Evolutionary conservation across 2,888 invertebrate genomes (phyloP).

Genomic region (Sclerodermus sp.): DNA sequence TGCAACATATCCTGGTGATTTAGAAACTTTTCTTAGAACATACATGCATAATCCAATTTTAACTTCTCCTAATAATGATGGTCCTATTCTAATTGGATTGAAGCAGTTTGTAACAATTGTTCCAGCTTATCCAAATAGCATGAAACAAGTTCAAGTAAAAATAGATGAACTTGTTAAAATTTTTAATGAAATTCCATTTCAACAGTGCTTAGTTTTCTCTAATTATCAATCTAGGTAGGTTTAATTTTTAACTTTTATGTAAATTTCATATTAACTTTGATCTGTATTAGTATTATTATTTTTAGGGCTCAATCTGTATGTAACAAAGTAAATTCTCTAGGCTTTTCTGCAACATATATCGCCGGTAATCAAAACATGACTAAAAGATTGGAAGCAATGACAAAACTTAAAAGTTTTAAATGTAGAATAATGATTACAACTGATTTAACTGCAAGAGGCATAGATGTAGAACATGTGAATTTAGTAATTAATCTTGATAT

Average conservation of each 20-base stretch:
- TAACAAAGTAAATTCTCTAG: conserved; percentile 69
- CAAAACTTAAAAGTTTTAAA: conserved; percentile 76
- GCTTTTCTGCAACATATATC: conserved; percentile 79
- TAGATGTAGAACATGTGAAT: conserved; percentile 92
- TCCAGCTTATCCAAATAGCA: conserved; percentile 65
- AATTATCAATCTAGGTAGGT: conserved; percentile 76
- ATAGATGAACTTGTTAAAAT: conserved; percentile 68
- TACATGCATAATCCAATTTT: conserved; percentile 80
- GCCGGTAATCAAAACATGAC: conserved; percentile 79
- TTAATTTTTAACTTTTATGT: no score
- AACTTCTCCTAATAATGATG: conserved; percentile 71
- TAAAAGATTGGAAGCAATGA: conserved; percentile 74
- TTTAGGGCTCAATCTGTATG: conserved; percentile 77
- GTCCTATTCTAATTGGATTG: conserved; percentile 76
- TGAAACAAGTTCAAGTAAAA: conserved; percentile 66
- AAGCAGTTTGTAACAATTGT: conserved; percentile 74
- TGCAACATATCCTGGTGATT: conserved; percentile 84
- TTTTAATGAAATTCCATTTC: conserved; percentile 73
- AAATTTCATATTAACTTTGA: no score
- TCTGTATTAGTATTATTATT: conserved; percentile 12
- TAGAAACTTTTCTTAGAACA: conserved; percentile 70
- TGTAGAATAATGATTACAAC: conserved; percentile 88
- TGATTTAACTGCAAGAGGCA: conserved; percentile 88
- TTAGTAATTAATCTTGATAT: conserved; percentile 91
- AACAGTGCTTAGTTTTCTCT: conserved; percentile 90